Evolutionary conservation across 2,113 vertebrate species (phyloP).

Genomic region (Brachirus orientalis): DNA sequence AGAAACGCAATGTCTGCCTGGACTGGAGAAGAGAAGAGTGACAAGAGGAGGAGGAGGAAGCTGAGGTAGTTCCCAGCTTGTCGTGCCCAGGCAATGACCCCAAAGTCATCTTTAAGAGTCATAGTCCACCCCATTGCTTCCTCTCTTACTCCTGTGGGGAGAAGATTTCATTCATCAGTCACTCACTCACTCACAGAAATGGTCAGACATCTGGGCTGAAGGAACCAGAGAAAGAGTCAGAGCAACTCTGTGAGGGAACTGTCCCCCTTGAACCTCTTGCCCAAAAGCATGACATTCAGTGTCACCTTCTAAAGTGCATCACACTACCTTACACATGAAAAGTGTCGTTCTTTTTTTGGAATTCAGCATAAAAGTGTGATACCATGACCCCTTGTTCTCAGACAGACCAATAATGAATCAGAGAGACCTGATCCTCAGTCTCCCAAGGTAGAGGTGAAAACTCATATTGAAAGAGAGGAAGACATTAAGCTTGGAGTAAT

Average conservation of each 20-base stretch:
- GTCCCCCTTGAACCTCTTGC: constrained; percentile 3
- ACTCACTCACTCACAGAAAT: constrained; percentile 30
- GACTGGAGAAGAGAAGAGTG: constrained; percentile 82
- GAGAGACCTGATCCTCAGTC: constrained; percentile 23
- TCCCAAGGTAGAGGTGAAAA: constrained; percentile 45
- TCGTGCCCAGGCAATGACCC: constrained; percentile 82
- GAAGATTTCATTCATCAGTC: constrained; percentile 50
- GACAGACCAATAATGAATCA: constrained; percentile 44
- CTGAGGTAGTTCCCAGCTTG: constrained; percentile 80
- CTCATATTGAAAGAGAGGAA: constrained; percentile 42
- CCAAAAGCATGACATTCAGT: constrained; percentile 36
- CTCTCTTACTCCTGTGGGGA: constrained; percentile 84
- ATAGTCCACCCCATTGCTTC: constrained; percentile 90
- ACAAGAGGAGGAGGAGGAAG: constrained; percentile 82
- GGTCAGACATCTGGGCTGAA: constrained; percentile 7
- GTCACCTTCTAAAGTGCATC: constrained; percentile 32
- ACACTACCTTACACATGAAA: constrained; percentile 3
- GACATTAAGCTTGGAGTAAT: constrained; percentile 68
- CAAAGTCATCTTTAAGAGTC: constrained; percentile 87
- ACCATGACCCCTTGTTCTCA: constrained; percentile 9
- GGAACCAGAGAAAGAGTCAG: no score
- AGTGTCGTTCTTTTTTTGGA: not conserved
- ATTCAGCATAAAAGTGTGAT: constrained; percentile 10
- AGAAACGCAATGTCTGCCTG: constrained; percentile 83
- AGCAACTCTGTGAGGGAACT: not conserved